Evolutionary conservation across 2,797 vertebrate genomes (phyloP), one percentile per base, ranked within the genome.

Genomic region (Chanos chanos): DNA sequence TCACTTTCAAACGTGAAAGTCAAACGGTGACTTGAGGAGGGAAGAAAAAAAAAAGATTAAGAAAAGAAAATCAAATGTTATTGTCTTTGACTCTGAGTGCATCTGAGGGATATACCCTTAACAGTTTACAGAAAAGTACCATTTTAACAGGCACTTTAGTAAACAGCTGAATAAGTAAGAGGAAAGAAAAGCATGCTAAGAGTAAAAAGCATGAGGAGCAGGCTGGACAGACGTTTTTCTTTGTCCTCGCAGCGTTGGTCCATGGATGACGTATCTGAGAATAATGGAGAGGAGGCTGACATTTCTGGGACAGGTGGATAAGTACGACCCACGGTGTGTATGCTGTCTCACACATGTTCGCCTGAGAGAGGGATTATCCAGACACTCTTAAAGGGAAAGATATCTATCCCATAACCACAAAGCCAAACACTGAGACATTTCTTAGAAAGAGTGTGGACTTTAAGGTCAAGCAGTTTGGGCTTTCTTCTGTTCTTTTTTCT

Each of bases 231-330:
- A n/a, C n/a, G n/a, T n/a, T n/a, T n/a, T n/a, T n/a, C 76, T 53
- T 49, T 15, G 55, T 67, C 25, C 44, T 56, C 34, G 24, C 16
- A 58, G 50, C 19, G 33, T 54, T 57, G 59, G 53, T 31, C 22
- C 59, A 39, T 43, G 48, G 54, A 44, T 43, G 37, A 6, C 9
- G 34, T 62, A 48, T n/a, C 34, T n/a, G 7, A 16, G n/a, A 31
- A 61, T 37, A 8, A 18, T 49, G 28, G 43, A 47, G 39, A 25
- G 44, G 65, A 57, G 33, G 4, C 52, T 70, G 70, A 60, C 63
- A 61, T 74, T 72, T 72, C 61, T 72, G 63, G 63, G 66, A 67
- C 66, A 61, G 53, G 43, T 67, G 63, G 66, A 65, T 51, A 71
- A 70, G 59, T 69, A 55, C 45, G 54, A 64, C 61, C 59, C 61